phyloP scores from a whole-genome alignment of 2,797 vertebrate species.

The Phyllotis vaccarum region DNA sequence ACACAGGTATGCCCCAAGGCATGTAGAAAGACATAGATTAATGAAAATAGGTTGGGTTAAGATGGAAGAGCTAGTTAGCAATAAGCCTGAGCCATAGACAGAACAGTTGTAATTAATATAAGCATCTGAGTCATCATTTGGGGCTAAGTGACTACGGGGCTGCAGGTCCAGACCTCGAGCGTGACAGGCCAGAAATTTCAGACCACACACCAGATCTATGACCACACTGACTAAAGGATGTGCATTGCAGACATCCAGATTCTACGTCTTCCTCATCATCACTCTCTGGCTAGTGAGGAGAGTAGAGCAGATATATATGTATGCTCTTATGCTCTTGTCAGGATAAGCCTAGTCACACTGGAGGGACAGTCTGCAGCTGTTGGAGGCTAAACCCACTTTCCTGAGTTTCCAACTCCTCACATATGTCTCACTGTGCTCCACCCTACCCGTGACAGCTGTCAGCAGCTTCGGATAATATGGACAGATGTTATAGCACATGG shows the following conservation, averaged over 20 bases:
- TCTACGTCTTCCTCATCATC: neutral
- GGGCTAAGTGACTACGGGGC: too few species aligned
- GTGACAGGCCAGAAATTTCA: too few species aligned
- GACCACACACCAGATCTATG: neutral
- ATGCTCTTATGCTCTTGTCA: neutral
- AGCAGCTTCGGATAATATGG: neutral
- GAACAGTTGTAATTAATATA: too few species aligned
- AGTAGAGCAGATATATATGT: neutral
- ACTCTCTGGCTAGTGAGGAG: neutral
- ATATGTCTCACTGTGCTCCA: neutral
- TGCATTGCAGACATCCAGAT: too few species aligned
- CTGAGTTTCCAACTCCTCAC: neutral
- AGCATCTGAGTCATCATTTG: too few species aligned
- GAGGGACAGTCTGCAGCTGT: too few species aligned
- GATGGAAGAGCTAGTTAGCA: too few species aligned
- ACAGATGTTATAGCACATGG: slow-evolving; percentile 60
- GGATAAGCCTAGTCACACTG: neutral
- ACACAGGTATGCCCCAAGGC: too few species aligned
- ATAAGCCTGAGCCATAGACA: too few species aligned
- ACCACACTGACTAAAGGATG: neutral
- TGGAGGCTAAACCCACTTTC: neutral
- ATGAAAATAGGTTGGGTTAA: too few species aligned
- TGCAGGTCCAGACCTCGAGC: too few species aligned
- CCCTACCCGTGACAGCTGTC: slow-evolving; percentile 42
- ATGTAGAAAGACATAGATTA: too few species aligned